Evolutionary conservation across 2,113 vertebrate genomes (phyloP), one percentile per base, ranked within the genome.

Genomic region (Gopherus evgoodei): DNA sequence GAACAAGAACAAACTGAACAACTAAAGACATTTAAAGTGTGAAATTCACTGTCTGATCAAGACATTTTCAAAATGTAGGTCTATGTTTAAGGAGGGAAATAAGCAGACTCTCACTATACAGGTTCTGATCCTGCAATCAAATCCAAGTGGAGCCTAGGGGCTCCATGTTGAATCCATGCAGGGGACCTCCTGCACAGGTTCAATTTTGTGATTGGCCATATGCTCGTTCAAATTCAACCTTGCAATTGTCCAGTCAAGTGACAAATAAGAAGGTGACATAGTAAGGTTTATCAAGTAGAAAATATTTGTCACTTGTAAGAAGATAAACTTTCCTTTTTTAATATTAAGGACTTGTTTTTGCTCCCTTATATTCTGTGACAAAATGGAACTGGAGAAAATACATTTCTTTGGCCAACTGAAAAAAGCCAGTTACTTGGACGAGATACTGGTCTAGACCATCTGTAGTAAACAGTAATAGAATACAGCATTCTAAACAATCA

Each of bases 31-130:
- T 52, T 83, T 47, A 93, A 90, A 79, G 22, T 2, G 11, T 54
- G 47, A 14, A 42, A 19, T 53, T 91, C 35, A 59, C 44, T 49
- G 35, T 6, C 24, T 94, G 38, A 84, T 4, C 56, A 80, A 91
- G 7, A 9, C 52, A 72, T 52, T 88, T 44, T 21, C 0, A 0
- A 69, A 88, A 69, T 38, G 79, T 3, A 86, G 38, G 7, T 3
- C 25, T 88, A 53, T 92, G 35, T 87, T 86, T 93, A 8, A 84
- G 16, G 42, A 56, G 65, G 52, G 21, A 90, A 93, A 92, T 90
- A 79, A 92, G 42, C 11, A 82, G 47, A 5, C 25, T 82, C 3
- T 24, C 4, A 17, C 31, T 84, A 56, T 1, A 62, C 2, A 8
- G 84, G 5, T 83, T 11, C 29, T 35, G 24, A 56, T 83, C 42